These are phyloP conservation scores for Limonius californicus DNA, from an alignment of 1,140 invertebrate species.

Conservation along the genomic window DNA sequence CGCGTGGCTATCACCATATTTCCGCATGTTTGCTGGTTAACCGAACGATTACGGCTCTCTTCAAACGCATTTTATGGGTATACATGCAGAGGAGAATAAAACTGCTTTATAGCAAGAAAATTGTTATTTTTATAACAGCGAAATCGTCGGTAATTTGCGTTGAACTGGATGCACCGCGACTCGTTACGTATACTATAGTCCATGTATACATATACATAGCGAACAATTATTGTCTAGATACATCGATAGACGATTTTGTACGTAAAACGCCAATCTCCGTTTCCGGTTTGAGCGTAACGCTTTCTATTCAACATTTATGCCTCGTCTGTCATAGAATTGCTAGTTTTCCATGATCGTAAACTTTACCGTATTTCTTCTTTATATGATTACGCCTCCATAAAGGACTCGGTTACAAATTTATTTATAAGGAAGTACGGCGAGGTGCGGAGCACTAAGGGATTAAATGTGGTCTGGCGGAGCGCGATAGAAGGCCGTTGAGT, in stretches of 20 bases:
- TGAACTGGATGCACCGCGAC: neutral
- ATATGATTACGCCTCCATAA: slow-evolving; percentile 39
- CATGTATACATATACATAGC: neutral
- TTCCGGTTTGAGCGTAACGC: slow-evolving; percentile 23
- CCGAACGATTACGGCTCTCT: slow-evolving; percentile 13
- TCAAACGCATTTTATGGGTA: slow-evolving; percentile 17
- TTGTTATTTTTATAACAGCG: slow-evolving; percentile 33
- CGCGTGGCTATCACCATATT: slow-evolving; percentile 20
- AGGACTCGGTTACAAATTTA: slow-evolving; percentile 39
- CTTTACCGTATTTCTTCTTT: slow-evolving; percentile 39
- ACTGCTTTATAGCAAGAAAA: slow-evolving; percentile 33
- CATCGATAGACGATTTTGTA: slow-evolving; percentile 9
- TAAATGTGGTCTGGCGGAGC: slow-evolving; percentile 33
- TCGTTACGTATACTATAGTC: too few relatives aligned
- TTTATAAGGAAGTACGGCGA: slow-evolving; percentile 31
- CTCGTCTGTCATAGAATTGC: slow-evolving; percentile 25
- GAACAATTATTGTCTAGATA: neutral
- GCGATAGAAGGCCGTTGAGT: slow-evolving; percentile 36
- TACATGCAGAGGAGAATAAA: slow-evolving; percentile 28
- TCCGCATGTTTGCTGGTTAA: slow-evolving; percentile 25
- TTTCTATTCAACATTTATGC: slow-evolving; percentile 29
- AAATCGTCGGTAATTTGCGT: slow-evolving; percentile 30
- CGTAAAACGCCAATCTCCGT: slow-evolving; percentile 25
- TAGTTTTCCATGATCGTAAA: slow-evolving; percentile 35
- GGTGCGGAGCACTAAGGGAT: slow-evolving; percentile 27